phyloP scores from a whole-genome alignment of 1,140 invertebrate genomes.

The Littorina saxatilis region DNA sequence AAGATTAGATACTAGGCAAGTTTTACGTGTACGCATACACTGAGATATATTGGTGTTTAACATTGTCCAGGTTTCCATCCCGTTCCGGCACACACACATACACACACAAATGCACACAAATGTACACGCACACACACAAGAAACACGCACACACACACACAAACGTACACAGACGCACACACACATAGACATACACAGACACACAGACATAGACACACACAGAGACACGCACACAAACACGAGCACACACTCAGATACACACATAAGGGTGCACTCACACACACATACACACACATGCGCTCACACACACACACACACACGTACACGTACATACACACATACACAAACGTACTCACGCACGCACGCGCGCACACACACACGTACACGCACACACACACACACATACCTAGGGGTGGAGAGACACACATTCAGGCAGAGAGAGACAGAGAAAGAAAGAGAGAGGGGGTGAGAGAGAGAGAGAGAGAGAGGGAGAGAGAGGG shows the following conservation, averaged over 20 bases:
- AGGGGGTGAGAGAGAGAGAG: no score
- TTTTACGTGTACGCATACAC: no score
- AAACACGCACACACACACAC: background rate
- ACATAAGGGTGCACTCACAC: background rate
- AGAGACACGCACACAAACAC: background rate
- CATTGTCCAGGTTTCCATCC: no score
- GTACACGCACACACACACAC: constrained; percentile 5
- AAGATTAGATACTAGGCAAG: no score
- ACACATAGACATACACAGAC: background rate
- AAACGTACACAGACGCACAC: constrained; percentile 1
- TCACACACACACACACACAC: background rate
- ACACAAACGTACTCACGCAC: background rate
- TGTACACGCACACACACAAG: no score
- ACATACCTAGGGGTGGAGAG: background rate
- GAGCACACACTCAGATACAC: background rate
- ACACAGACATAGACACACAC: constrained; percentile 5
- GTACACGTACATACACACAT: background rate
- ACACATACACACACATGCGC: background rate
- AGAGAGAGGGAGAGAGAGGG: background rate
- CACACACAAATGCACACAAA: no score
- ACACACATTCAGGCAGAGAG: background rate
- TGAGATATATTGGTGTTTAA: no score
- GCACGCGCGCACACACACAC: background rate
- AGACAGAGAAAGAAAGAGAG: background rate
- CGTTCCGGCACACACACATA: no score